Percentiles rank a stretch among this genome's conserved stretches.
Evolutionary conservation across 2,888 invertebrate genomes (phyloP).

Genomic region (Heliconius erato): DNA sequence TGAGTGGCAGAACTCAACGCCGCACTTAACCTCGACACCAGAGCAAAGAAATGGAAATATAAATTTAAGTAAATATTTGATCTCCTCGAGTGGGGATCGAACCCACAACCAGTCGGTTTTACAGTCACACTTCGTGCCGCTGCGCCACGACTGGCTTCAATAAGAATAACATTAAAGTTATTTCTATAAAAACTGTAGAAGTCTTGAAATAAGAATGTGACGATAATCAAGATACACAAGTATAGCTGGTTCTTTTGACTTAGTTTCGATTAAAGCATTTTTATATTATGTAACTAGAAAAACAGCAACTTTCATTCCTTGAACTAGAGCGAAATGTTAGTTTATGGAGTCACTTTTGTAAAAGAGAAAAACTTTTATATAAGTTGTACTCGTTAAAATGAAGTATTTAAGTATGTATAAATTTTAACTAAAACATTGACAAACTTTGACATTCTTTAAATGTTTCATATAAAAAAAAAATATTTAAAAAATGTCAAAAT

Average conservation of each 20-base stretch:
- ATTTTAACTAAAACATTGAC: no score
- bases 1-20: no score
- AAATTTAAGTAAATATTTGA: no score
- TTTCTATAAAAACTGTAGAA: neutral
- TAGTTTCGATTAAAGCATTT: slow-evolving; percentile 23
- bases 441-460: no score
- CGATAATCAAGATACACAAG: slow-evolving; percentile 1
- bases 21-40: no score
- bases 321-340: slow-evolving; percentile 8
- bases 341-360: neutral
- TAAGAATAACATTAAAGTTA: neutral
- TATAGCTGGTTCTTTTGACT: slow-evolving; percentile 18
- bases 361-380: neutral
- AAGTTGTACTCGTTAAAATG: neutral
- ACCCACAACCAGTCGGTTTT: no score
- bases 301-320: slow-evolving; percentile 31
- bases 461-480: no score
- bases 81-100: no score
- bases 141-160: neutral
- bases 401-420: no score
- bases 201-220: slow-evolving; percentile 14
- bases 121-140: no score
- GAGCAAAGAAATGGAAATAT: no score
- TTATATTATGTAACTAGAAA: slow-evolving; percentile 30
- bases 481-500: no score